Evolutionary conservation across 2,113 vertebrate species (phyloP), one percentile per base, ranked within the genome.

Genomic region (Mellivora capensis): DNA sequence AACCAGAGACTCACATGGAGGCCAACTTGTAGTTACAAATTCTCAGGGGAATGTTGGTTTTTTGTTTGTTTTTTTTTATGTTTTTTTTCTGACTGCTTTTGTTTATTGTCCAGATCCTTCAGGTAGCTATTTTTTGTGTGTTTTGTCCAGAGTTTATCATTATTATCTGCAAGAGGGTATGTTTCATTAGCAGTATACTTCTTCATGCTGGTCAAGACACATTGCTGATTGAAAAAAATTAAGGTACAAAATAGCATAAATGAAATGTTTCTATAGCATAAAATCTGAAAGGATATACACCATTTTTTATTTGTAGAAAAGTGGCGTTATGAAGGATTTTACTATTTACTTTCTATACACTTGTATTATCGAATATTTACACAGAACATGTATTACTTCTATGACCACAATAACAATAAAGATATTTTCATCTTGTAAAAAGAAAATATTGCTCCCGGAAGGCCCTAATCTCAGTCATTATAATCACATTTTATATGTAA

Each of bases 341-440:
- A 47, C 31, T 76, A 8, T 82, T 81, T 81, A 61, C 23, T 95
- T 91, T 88, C 15, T 93, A 47, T 62, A 17, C 21, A 23, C 88
- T 91, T 93, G 29, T 76, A 64, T 94, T 74, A 14, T 94, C 94
- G 25, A 95, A 42, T 91, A 74, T 90, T 94, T 64, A 87, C 12
- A 87, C 85, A 77, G 71, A 94, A 64, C 14, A 80, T 82, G 12
- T 83, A 87, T 90, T 76, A 85, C 31, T 95, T 96, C 57, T 89
- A 69, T 39, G 88, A 57, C 85, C 49, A 72, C 10, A 91, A 57
- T 86, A 90, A 86, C 6, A 84, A 42, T 90, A 31, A 95, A 87
- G 20, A 42, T 83, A 71, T 54, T 97, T 93, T 64, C 37, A 54
- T 61, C 85, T 93, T 93, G 47, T 29, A 74, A 80, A 90, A 84